phyloP scores from a whole-genome alignment of 92 coral and sea anemone species.

The Anthopleura xanthogrammica region DNA sequence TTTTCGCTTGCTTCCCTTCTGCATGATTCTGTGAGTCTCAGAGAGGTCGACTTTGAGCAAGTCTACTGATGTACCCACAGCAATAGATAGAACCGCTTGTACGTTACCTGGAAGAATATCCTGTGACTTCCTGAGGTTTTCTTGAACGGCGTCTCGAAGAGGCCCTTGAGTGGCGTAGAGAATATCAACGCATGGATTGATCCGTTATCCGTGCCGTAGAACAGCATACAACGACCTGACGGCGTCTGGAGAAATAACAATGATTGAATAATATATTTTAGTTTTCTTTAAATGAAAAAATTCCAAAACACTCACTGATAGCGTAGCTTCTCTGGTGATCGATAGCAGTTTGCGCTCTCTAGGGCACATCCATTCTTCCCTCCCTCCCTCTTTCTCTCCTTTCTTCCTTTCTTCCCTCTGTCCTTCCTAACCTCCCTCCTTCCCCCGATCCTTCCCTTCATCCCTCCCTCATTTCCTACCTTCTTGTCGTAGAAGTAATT shows the following conservation, averaged over 20 bases:
- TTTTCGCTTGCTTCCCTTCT: no score
- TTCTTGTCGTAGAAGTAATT: slow-evolving; percentile 79
- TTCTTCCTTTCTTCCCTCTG: no score
- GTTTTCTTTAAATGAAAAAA: background rate
- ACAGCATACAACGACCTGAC: slow-evolving; percentile 67
- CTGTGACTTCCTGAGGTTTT: slow-evolving; percentile 86
- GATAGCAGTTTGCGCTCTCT: no score
- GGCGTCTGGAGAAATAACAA: slow-evolving; percentile 43
- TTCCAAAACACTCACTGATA: no score
- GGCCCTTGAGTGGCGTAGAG: slow-evolving; percentile 80
- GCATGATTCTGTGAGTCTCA: no score
- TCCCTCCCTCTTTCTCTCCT: no score
- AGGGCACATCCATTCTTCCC: no score
- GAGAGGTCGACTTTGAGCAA: no score
- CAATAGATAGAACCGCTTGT: background rate
- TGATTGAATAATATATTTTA: background rate
- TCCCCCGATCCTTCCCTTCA: no score
- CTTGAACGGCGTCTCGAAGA: slow-evolving; percentile 94
- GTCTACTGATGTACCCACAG: no score
- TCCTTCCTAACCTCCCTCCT: no score
- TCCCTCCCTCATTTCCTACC: slow-evolving; percentile 20
- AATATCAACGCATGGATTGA: slow-evolving; percentile 67
- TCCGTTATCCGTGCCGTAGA: slow-evolving; percentile 94
- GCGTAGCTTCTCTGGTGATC: no score
- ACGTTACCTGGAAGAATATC: slow-evolving; percentile 81